These are phyloP conservation scores for Phymatocera aterrima DNA, from an alignment of 2,888 invertebrate genomes.

Conservation along the genomic window DNA sequence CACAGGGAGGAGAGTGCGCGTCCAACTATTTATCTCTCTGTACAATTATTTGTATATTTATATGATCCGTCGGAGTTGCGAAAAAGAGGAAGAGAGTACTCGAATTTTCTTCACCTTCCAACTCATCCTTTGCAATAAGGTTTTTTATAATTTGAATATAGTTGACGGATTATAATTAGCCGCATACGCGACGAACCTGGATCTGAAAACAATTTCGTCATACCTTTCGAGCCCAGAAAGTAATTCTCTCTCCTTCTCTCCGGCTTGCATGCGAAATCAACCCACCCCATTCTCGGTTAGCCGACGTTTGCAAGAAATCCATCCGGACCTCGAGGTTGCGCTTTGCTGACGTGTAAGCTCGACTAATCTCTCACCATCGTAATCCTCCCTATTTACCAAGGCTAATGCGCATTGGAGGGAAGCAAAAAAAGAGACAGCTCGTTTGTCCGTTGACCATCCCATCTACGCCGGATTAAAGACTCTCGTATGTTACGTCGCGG, in stretches of 20 bases:
- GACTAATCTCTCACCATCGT: conserved; percentile 2
- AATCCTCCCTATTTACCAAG: background rate
- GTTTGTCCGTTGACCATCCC: background rate
- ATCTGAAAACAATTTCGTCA: too few relatives aligned
- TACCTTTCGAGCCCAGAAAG: too few relatives aligned
- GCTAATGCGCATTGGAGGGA: background rate
- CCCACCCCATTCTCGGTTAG: background rate
- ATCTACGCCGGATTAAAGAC: background rate
- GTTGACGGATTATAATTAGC: too few relatives aligned
- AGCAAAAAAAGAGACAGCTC: background rate
- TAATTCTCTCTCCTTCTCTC: too few relatives aligned
- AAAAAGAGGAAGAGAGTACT: too few relatives aligned
- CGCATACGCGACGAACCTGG: too few relatives aligned
- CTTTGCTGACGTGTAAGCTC: background rate
- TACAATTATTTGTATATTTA: background rate
- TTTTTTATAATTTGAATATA: too few relatives aligned
- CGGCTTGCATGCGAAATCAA: background rate
- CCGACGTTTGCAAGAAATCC: background rate
- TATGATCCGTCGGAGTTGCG: too few relatives aligned
- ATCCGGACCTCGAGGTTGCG: background rate
- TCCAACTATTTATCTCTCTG: conserved; percentile 2
- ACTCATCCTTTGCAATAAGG: too few relatives aligned
- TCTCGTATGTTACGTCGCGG: background rate
- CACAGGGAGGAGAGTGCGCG: too few relatives aligned
- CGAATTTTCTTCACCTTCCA: too few relatives aligned